Percentiles rank a stretch among this genome's conserved stretches.
These are phyloP conservation scores for Odontomachus brunneus DNA, from an alignment of 1,140 invertebrate species.

Conservation along the genomic window DNA sequence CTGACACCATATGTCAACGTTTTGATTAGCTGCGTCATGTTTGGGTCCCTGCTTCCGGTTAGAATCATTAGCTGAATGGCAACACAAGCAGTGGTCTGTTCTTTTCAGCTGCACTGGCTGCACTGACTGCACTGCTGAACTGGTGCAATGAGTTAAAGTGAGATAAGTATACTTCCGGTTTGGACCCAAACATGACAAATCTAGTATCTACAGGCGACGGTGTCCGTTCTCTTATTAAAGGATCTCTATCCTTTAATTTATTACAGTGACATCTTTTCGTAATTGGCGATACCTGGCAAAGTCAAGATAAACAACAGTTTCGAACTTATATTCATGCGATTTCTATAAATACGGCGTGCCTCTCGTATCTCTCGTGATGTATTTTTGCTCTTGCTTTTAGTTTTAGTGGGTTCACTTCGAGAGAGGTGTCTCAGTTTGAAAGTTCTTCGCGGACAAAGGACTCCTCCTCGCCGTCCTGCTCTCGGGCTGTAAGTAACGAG, in stretches of 20 bases:
- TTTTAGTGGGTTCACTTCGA: neutral
- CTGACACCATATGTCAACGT: too few species aligned
- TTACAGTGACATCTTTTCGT: neutral
- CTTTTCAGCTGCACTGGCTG: too few species aligned
- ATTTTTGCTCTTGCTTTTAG: neutral
- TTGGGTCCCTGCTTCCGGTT: too few species aligned
- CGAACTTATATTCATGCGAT: neutral
- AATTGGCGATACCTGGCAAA: neutral
- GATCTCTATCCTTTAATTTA: slow-evolving; percentile 14
- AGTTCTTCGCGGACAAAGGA: neutral
- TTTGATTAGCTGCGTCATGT: too few species aligned
- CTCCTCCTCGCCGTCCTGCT: neutral
- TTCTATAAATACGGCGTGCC: neutral
- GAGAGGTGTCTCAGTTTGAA: neutral
- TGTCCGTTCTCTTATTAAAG: too few species aligned
- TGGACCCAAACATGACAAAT: too few species aligned
- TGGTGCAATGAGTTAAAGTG: too few species aligned
- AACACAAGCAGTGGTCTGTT: too few species aligned
- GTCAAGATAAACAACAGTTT: neutral
- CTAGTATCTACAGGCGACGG: too few species aligned
- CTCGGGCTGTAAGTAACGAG: neutral
- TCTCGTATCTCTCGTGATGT: neutral
- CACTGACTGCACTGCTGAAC: too few species aligned
- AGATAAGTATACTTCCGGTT: too few species aligned
- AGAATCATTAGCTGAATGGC: too few species aligned